Evolutionary conservation across 2,888 invertebrate species (phyloP).

Genomic region (Embidobia sp.): DNA sequence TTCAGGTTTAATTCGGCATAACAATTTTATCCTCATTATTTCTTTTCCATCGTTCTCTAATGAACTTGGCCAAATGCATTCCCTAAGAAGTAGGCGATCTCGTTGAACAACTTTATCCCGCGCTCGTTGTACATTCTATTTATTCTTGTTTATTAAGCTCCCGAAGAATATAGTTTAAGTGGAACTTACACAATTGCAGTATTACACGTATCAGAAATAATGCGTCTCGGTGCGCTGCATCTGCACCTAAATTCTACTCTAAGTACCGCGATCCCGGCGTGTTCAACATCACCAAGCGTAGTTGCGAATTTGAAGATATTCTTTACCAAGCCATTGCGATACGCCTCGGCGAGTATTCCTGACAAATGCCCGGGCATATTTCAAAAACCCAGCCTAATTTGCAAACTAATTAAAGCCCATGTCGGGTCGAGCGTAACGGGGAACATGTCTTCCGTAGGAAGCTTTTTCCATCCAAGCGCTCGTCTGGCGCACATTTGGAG

Average conservation of each 20-base stretch:
- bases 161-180: slow-evolving; percentile 38
- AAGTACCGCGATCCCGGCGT: slow-evolving; percentile 23
- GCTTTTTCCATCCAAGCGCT: too few species aligned
- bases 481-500: too few species aligned
- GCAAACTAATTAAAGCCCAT: too few species aligned
- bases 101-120: slow-evolving; percentile 7
- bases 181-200: slow-evolving; percentile 33
- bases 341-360: neutral
- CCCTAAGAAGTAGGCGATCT: too few species aligned
- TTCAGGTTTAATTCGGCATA: too few species aligned
- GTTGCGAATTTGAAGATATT: slow-evolving; percentile 17
- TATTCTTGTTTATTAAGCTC: slow-evolving; percentile 37
- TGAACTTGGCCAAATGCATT: too few species aligned
- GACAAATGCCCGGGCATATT: neutral
- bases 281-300: slow-evolving; percentile 26
- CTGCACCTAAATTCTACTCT: slow-evolving; percentile 25
- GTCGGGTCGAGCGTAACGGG: too few species aligned
- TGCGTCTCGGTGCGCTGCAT: slow-evolving; percentile 29
- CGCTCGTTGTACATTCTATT: slow-evolving; percentile 21
- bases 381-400: neutral
- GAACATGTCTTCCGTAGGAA: too few species aligned
- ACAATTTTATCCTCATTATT: too few species aligned
- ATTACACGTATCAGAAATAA: slow-evolving; percentile 44
- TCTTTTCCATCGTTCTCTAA: too few species aligned
- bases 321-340: neutral